Evolutionary conservation across 2,113 vertebrate genomes (phyloP).

Genomic region (Ictalurus punctatus): DNA sequence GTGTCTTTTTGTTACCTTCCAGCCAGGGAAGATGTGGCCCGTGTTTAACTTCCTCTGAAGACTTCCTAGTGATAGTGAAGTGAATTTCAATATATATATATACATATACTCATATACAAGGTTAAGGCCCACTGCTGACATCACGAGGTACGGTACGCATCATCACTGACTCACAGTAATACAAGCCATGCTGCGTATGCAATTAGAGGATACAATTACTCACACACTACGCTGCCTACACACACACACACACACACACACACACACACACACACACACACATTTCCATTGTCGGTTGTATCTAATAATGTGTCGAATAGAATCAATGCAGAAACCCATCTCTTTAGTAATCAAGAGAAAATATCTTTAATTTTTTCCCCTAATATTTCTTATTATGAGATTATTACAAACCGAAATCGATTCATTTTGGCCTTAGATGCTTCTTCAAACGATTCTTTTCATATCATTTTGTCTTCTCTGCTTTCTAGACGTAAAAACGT

Average conservation of each 20-base stretch:
- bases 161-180: slow-evolving; percentile 63
- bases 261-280: neutral
- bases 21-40: neutral
- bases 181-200: slow-evolving; percentile 61
- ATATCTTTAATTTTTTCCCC: neutral
- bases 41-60: slow-evolving; percentile 19
- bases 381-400: too few species aligned
- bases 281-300: slow-evolving; percentile 28
- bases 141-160: slow-evolving; percentile 64
- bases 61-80: slow-evolving; percentile 39
- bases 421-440: neutral
- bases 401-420: neutral
- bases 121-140: slow-evolving; percentile 68
- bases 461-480: neutral
- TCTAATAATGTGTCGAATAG: neutral
- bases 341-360: neutral
- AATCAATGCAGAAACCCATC: neutral
- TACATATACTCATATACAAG: slow-evolving; percentile 38
- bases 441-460: neutral
- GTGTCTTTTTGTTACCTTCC: neutral
- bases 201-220: slow-evolving; percentile 68
- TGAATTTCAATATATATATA: slow-evolving; percentile 60
- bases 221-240: slow-evolving; percentile 47
- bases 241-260: slow-evolving; percentile 42
- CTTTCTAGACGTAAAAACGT: neutral